phyloP scores from a whole-genome alignment of 2,797 vertebrate species.

The Danio choprae region DNA sequence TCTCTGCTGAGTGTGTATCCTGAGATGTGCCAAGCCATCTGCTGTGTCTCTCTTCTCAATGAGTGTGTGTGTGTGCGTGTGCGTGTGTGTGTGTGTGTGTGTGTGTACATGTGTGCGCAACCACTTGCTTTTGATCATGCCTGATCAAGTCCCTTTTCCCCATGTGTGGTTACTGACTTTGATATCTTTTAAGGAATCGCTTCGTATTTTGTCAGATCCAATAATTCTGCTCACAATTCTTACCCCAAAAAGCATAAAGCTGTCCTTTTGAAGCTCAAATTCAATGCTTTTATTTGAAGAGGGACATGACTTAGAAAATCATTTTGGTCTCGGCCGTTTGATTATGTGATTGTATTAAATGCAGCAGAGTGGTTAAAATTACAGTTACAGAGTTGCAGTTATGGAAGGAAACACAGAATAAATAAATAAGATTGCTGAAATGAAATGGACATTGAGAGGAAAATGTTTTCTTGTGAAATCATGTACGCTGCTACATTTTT shows the following conservation, averaged over 20 bases:
- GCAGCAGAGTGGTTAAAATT: conserved; percentile 23
- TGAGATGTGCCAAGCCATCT: conserved; percentile 39
- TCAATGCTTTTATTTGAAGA: conserved; percentile 38
- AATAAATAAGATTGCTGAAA: conserved; percentile 24
- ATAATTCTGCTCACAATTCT: conserved; percentile 33
- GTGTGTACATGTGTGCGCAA: conserved; percentile 3
- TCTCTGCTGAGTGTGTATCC: conserved; percentile 34
- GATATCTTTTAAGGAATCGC: conserved; percentile 47
- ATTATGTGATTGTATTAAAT: conserved; percentile 28
- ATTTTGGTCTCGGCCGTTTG: conserved; percentile 37
- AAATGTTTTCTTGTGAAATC: not conserved
- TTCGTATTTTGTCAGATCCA: conserved; percentile 46
- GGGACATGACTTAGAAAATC: conserved; percentile 4
- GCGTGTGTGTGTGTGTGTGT: not conserved
- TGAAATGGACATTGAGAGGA: not conserved
- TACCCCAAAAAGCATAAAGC: conserved; percentile 9
- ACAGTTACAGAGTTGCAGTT: conserved; percentile 4
- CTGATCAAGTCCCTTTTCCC: conserved; percentile 37
- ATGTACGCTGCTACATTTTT: not conserved
- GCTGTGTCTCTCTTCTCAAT: conserved; percentile 11
- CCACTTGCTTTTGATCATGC: conserved; percentile 41
- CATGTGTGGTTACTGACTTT: conserved; percentile 41
- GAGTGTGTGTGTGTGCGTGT: conserved; percentile 7
- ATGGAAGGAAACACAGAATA: conserved; percentile 5
- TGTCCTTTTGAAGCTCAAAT: conserved; percentile 27